These are phyloP conservation scores for Lepus europaeus DNA, from an alignment of 2,113 vertebrate genomes.

Conservation along the genomic window DNA sequence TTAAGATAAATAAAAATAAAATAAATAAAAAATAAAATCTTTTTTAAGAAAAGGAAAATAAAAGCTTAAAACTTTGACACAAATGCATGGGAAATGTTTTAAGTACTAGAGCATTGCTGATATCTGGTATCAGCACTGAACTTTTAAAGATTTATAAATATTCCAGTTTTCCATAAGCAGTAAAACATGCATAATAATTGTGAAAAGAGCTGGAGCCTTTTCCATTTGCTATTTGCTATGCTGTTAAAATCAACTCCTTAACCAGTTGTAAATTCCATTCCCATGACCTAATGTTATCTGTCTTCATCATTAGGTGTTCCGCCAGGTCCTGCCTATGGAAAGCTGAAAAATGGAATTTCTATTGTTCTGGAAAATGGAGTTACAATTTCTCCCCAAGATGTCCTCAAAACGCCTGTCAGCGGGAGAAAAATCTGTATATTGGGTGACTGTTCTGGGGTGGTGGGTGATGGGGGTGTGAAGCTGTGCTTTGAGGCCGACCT, in stretches of 20 bases:
- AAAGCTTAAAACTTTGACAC: not conserved
- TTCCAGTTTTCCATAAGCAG: conserved; percentile 55
- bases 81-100: not conserved
- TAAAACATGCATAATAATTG: conserved; percentile 58
- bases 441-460: conserved; percentile 92
- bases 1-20: no score
- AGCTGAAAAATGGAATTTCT: conserved; percentile 91
- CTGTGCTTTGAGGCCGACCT: conserved; percentile 91
- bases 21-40: no score
- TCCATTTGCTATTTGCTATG: conserved; percentile 51
- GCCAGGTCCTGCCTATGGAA: conserved; percentile 93
- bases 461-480: conserved; percentile 85
- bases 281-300: conserved; percentile 53
- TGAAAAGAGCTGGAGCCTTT: conserved; percentile 60
- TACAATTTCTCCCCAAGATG: conserved; percentile 87
- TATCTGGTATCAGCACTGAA: not conserved
- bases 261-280: conserved; percentile 53
- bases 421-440: conserved; percentile 95
- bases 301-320: conserved; percentile 89
- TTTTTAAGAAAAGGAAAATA: no score
- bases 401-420: conserved; percentile 88
- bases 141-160: conserved; percentile 58
- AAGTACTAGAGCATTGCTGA: not conserved
- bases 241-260: conserved; percentile 55
- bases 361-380: conserved; percentile 89